These are phyloP conservation scores for Drosophila lowei DNA, from an alignment of 1,140 invertebrate species.

Conservation along the genomic window DNA sequence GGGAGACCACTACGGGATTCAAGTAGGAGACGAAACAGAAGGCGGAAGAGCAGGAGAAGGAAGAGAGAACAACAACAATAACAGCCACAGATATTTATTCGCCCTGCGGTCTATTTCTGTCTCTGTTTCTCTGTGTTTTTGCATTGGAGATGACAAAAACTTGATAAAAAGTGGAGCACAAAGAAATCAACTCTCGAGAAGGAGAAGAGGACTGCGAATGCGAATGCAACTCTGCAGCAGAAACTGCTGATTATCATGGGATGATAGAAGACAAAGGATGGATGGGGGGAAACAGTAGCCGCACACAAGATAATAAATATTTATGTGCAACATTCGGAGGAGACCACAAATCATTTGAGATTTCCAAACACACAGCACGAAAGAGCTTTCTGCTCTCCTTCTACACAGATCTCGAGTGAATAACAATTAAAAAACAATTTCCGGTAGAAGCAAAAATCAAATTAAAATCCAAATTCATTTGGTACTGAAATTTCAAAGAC, in stretches of 20 bases:
- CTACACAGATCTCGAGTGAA: slow-evolving; percentile 5
- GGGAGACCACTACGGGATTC: background rate
- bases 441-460: slow-evolving; percentile 50
- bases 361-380: slow-evolving; percentile 3
- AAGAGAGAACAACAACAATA: background rate
- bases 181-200: slow-evolving; percentile 33
- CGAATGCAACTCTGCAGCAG: slow-evolving; percentile 20
- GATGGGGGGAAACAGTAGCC: too few relatives aligned
- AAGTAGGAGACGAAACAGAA: slow-evolving; percentile 16
- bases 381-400: background rate
- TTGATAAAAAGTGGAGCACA: slow-evolving; percentile 49
- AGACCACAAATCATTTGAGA: slow-evolving; percentile 45
- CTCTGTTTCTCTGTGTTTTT: background rate
- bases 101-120: slow-evolving; percentile 22
- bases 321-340: slow-evolving; percentile 30
- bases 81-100: slow-evolving; percentile 32
- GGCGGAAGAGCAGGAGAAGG: background rate
- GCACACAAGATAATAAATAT: slow-evolving; percentile 41
- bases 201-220: slow-evolving; percentile 13
- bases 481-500: slow-evolving; percentile 22
- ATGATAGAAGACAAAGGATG: slow-evolving; percentile 32
- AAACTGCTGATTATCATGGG: slow-evolving; percentile 39
- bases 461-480: slow-evolving; percentile 58
- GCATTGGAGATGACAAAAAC: slow-evolving; percentile 34
- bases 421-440: slow-evolving; percentile 59